Evolutionary conservation across 2,888 invertebrate genomes (phyloP), one percentile per base, ranked within the genome.

Genomic region (Strigamia maritima): DNA sequence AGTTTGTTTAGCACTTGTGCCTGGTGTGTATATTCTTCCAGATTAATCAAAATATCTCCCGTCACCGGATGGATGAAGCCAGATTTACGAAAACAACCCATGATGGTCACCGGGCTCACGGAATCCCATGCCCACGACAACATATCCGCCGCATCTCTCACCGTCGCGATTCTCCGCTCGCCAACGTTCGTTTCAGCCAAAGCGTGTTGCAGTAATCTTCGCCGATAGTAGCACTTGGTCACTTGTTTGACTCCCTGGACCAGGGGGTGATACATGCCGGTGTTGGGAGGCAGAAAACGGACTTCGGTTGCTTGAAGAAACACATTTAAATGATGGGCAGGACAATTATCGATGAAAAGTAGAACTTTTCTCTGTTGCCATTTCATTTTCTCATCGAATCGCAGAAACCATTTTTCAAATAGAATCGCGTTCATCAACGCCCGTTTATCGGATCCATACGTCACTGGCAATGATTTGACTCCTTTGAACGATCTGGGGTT

Each of bases 1-100:
- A 78, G 70, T n/a, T 28, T 35, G 24, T 78, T 78, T 14, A 78
- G 70, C 26, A 65, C 70, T 38, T 78, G 78, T 1, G 31, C 78
- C 22, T 78, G 78, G 70, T 78, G 78, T 2, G 65, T 78, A 24
- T 78, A 78, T 70, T 78, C 78, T 2, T 78, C 78, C 19, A 78
- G 24, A 16, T 78, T 78, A 8, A 78, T 70, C 7, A 65, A 35
- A 8, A 78, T 78, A 3, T 78, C 78, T 14, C 78, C 78, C 70
- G 31, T 78, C 6, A 65, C 78, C 16, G 78, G 78, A 78, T 78
- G 78, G 10, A 78, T 26, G 22, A 78, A 78, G 14, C 78, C 78
- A 2, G 78, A 78, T 70, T 78, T 78, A 14, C 78, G 65, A 74
- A 79, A 79, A 74, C 79, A 79, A n/a, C 75, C 74, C 74, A 79